Base-by-base conservation (phyloP, 2,888 invertebrate genomes). In the Linnaemya tessellans region DNA sequence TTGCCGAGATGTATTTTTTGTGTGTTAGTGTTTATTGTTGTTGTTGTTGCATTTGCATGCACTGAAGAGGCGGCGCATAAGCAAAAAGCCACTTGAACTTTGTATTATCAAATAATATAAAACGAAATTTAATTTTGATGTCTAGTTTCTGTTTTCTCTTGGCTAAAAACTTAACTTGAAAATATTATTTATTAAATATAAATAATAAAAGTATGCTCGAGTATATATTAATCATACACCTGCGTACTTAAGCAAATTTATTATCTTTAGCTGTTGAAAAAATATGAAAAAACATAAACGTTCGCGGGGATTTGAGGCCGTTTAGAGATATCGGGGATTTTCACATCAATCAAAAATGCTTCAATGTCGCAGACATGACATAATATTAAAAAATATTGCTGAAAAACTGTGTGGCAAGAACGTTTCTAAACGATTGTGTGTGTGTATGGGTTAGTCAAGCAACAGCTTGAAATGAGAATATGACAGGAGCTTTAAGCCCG, bases 81-180 rank as follows among this genome's bases (percentile, higher is more conserved):
- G 46, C 60, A 35, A 71, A 46, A 68, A 9, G 49, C 54, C 77
- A 77, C 70, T 77, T 82, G 82, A 71, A 82, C 82, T 77, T 82
- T 77, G 82, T 49, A 65, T 71, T 58, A 77, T 71, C 41, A 65
- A 71, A 77, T 58, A 18, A 78, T 60, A 20, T 10, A 67, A 75
- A 46, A 64, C 7, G 22, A 64, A 64, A 71, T 80, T 49, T 15
- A 25, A 60, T 80, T 71, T 65, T 54, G 56, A 13, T 56, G 38
- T 49, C 38, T 54, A 64, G 51, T 80, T 73, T 51, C 13, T 22
- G 38, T 18, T 25, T 8, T 30, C 1, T 51, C 35, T 49, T 22
- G n/a, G 46, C n/a, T 30, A 35, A 38, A 68, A 51, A 35, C 20
- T 25, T 8, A 49, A 67, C 18, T 51, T 15, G 3, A 51, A 60